phyloP scores from a whole-genome alignment of 2,888 invertebrate genomes.

The Sipha maydis region DNA sequence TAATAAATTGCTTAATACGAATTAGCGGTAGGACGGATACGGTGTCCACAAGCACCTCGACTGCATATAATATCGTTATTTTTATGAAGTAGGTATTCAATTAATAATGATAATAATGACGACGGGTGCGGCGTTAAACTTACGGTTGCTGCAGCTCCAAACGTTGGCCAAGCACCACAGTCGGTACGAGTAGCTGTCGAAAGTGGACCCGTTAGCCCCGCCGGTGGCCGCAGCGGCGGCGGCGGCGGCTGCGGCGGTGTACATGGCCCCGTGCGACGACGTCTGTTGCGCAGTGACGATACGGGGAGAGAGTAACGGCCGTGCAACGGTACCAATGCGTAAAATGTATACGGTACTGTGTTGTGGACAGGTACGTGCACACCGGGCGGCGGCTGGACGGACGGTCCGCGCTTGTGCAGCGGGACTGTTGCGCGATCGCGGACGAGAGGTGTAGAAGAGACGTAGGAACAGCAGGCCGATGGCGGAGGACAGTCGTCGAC shows the following conservation, averaged over 20 bases:
- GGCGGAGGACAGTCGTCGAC: constrained; percentile 14
- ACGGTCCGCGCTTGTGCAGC: not conserved
- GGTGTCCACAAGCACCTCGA: no score
- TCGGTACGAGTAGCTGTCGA: constrained; percentile 79
- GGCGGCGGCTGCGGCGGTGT: constrained; percentile 70
- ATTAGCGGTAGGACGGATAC: no score
- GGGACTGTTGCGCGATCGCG: not conserved
- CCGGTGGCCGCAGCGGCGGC: constrained; percentile 73
- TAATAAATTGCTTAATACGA: no score
- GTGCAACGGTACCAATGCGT: not conserved
- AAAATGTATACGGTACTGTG: no score
- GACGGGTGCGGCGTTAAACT: constrained; percentile 68
- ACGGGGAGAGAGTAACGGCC: not conserved
- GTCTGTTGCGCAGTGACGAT: not conserved
- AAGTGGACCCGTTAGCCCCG: constrained; percentile 70
- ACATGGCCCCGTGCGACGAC: constrained; percentile 74
- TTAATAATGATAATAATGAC: no score
- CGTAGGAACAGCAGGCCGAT: not conserved
- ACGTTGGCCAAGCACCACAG: constrained; percentile 82
- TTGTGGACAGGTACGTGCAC: no score
- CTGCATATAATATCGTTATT: no score
- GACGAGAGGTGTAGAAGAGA: constrained; percentile 5
- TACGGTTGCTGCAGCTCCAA: constrained; percentile 78
- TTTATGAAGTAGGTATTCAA: no score
- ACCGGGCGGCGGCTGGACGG: constrained; percentile 20